These are phyloP conservation scores for Drosophila fungiperda DNA, from an alignment of 2,888 invertebrate genomes.

Conservation along the genomic window DNA sequence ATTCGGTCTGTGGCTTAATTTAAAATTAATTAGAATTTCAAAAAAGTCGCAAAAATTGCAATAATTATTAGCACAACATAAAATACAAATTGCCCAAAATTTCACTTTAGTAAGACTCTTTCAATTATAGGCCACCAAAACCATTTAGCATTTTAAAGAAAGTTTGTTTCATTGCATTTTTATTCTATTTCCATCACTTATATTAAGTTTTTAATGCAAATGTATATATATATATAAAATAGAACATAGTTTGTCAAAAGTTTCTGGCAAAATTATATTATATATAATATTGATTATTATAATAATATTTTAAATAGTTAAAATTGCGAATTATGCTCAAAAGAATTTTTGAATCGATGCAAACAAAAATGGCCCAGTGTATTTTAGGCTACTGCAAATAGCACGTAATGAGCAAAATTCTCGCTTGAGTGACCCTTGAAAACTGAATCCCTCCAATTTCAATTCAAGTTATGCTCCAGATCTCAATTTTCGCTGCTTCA, in stretches of 20 bases:
- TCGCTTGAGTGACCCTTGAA: conserved; percentile 48
- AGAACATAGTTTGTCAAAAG: background rate
- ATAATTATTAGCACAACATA: background rate
- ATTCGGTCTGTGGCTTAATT: no score
- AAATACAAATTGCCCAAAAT: background rate
- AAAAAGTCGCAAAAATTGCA: background rate
- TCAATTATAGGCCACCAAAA: background rate
- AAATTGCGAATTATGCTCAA: background rate
- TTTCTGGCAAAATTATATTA: background rate
- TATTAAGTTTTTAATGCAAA: background rate
- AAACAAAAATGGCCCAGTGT: background rate
- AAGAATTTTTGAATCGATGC: background rate
- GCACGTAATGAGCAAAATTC: conserved; percentile 56
- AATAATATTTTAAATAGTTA: background rate
- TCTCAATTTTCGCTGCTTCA: conserved; percentile 43
- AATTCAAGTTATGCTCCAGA: conserved; percentile 44
- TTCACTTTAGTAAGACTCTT: no score
- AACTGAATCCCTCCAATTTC: conserved; percentile 40
- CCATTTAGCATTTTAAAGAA: background rate
- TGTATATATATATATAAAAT: background rate
- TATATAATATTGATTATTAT: no score
- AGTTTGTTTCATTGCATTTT: background rate
- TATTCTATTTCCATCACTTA: background rate
- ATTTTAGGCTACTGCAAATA: conserved; percentile 25
- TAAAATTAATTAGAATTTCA: no score